Base-by-base conservation (phyloP, 2,888 invertebrate species). In the Hypolimnas misippus region DNA sequence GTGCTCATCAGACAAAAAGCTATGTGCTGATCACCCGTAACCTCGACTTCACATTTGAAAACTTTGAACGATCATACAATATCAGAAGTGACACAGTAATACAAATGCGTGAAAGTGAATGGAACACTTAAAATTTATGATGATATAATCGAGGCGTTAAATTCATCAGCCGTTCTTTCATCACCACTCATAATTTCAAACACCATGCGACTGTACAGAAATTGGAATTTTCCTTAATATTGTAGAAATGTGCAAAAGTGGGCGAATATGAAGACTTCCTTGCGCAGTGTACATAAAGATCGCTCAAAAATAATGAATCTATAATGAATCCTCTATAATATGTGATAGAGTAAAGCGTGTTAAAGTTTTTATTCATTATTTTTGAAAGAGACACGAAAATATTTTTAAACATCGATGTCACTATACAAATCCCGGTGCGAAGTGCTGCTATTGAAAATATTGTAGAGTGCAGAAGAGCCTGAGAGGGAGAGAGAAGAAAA, bases 121-220 rank as follows among this genome's bases (percentile, higher is more conserved):
- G 80, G 81, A 81, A 84, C 76, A 79, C 74, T 78, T 76, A 76
- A 63, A 81, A 78, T 61, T 76, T 79, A 77, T 78, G 77, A 77
- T 75, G 77, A 77, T 74, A 71, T 84, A 84, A 82, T 83, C 82
- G 83, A 89, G 87, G 88, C 87, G 87, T 89, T 89, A 90, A 85
- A 81, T 73, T 83, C 79, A 69, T 82, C 86, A 89, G 88, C 86
- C 87, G 84, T 81, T 80, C 76, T 76, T 79, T 83, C 77, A 74
- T 81, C 74, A 74, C 74, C 80, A 84, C 75, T 81, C 82, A 78
- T 77, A 76, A 76, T 73, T 77, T 77, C 77, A 77, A 87, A 89
- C 77, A 82, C 81, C 91, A 91, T 91, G 91, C 90, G 83, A 81
- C 84, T 85, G 81, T 89, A 91, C 91, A 91, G 83, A 85, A 82